These are phyloP conservation scores for Zoanthus sansibaricus DNA, from an alignment of 92 coral and sea anemone genomes.

Conservation along the genomic window DNA sequence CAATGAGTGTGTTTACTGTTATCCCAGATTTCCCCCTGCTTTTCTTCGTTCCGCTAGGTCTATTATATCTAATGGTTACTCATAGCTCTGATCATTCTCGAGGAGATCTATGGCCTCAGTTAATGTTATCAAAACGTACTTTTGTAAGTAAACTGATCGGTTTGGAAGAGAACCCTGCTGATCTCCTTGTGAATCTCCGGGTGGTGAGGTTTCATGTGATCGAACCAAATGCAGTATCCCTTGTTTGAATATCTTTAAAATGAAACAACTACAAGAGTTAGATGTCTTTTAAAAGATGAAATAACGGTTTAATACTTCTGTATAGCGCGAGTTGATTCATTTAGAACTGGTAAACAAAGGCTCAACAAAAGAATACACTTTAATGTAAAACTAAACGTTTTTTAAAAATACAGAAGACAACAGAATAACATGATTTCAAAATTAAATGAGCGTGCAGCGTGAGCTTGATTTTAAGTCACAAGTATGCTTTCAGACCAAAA, in stretches of 20 bases:
- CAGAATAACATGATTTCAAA: no score
- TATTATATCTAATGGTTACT: neutral
- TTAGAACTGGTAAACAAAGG: neutral
- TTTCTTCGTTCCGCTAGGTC: no score
- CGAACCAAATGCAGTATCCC: slow-evolving; percentile 93
- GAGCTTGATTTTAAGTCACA: no score
- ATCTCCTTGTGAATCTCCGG: slow-evolving; percentile 80
- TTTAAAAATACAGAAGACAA: no score
- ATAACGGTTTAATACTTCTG: neutral
- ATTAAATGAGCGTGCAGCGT: no score
- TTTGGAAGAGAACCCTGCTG: slow-evolving; percentile 84
- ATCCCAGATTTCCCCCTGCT: no score
- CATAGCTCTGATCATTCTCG: neutral
- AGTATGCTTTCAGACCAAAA: no score
- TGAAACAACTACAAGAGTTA: neutral
- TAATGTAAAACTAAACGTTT: no score
- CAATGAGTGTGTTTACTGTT: no score
- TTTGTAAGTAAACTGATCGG: slow-evolving; percentile 78
- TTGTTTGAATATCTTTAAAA: slow-evolving; percentile 76
- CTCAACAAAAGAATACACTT: no score
- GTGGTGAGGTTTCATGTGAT: slow-evolving; percentile 83
- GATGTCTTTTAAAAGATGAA: neutral
- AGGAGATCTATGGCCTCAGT: neutral
- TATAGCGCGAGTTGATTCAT: neutral
- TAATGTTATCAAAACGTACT: slow-evolving; percentile 62